phyloP scores from a whole-genome alignment of 1,140 invertebrate species.

The Drosophila auraria region DNA sequence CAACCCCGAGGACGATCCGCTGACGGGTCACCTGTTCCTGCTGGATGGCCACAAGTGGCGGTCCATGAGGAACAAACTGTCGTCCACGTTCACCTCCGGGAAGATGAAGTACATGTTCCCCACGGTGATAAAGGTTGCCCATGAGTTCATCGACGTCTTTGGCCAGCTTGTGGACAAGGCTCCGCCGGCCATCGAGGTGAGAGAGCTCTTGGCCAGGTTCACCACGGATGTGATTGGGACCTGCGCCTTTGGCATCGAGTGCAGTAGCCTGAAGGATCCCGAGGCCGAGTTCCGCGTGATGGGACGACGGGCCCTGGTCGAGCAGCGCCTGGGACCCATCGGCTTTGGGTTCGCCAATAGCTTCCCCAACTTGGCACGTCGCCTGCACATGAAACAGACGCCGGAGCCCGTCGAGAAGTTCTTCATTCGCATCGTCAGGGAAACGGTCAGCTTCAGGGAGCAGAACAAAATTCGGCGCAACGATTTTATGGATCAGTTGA shows the following conservation, averaged over 20 bases:
- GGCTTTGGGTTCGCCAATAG: slow-evolving; percentile 38
- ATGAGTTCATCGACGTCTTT: slow-evolving; percentile 72
- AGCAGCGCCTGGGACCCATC: slow-evolving; percentile 53
- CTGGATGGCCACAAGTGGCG: slow-evolving; percentile 86
- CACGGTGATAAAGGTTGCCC: slow-evolving; percentile 73
- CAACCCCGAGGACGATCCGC: slow-evolving; percentile 85
- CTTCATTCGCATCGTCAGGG: slow-evolving; percentile 85
- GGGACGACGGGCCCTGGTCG: slow-evolving; percentile 61
- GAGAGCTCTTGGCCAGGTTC: slow-evolving; percentile 73
- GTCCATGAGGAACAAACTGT: slow-evolving; percentile 86
- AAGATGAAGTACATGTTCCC: slow-evolving; percentile 87
- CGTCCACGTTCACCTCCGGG: slow-evolving; percentile 87
- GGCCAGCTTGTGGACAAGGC: slow-evolving; percentile 35
- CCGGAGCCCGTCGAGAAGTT: slow-evolving; percentile 85
- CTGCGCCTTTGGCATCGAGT: slow-evolving; percentile 88
- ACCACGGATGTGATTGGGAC: slow-evolving; percentile 86
- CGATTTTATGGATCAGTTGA: slow-evolving; percentile 87
- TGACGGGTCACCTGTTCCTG: slow-evolving; percentile 85
- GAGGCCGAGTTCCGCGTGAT: slow-evolving; percentile 86
- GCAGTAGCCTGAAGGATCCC: slow-evolving; percentile 86
- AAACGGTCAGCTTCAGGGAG: slow-evolving; percentile 86
- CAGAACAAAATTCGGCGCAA: slow-evolving; percentile 85
- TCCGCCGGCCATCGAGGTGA: slow-evolving; percentile 55
- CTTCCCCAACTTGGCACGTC: slow-evolving; percentile 63
- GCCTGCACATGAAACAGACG: slow-evolving; percentile 75